phyloP scores from a whole-genome alignment of 2,888 invertebrate genomes.

The Drosophila setosimentum region DNA sequence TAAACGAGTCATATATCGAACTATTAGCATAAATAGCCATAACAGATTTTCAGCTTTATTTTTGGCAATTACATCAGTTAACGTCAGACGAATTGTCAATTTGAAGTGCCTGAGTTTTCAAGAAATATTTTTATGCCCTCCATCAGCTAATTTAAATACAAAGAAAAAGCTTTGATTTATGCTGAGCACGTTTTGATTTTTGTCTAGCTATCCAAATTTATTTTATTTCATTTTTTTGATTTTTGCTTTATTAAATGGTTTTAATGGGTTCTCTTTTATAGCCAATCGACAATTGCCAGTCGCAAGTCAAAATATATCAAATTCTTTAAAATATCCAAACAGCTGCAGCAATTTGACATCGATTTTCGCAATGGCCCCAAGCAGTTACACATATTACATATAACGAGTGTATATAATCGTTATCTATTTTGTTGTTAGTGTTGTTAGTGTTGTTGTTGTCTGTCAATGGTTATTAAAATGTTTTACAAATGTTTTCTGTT shows the following conservation, averaged over 20 bases:
- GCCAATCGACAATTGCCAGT: conserved; percentile 1
- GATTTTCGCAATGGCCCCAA: conserved; percentile 42
- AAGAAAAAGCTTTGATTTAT: conserved; percentile 19
- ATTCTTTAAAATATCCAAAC: conserved; percentile 37
- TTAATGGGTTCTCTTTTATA: conserved; percentile 21
- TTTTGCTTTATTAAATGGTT: conserved; percentile 24
- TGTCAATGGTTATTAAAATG: conserved; percentile 79
- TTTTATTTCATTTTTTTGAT: conserved; percentile 11
- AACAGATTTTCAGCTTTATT: neutral
- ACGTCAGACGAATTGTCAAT: conserved; percentile 28
- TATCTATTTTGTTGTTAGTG: conserved; percentile 23
- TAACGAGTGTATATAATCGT: conserved; percentile 24
- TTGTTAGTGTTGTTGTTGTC: conserved; percentile 45
- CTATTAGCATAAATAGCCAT: neutral
- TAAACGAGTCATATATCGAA: neutral
- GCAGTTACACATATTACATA: conserved; percentile 19
- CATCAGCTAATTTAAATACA: conserved; percentile 12
- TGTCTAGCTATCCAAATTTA: conserved; percentile 11
- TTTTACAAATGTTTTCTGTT: conserved; percentile 79
- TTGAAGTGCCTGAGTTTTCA: neutral
- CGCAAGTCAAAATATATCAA: conserved; percentile 19
- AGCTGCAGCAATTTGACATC: conserved; percentile 48
- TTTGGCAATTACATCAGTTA: neutral
- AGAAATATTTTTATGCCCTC: conserved; percentile 11
- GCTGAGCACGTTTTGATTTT: conserved; percentile 47